Base-by-base conservation (phyloP, 2,888 invertebrate species). In the Chymomyza amoena region DNA sequence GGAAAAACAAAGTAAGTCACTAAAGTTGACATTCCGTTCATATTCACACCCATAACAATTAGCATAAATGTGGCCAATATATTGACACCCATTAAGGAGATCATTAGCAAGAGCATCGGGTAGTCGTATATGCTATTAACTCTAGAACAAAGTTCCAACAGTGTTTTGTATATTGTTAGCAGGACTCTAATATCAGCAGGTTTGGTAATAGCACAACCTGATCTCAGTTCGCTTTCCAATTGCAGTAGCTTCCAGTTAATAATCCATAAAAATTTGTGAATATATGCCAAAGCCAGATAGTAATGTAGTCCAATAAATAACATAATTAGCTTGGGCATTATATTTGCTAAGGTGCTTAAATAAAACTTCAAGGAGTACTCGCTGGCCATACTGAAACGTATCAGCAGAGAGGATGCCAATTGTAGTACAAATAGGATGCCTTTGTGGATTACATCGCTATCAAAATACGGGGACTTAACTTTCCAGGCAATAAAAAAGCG, bases 231-330 rank as follows among this genome's bases (percentile, higher is more conserved):
- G 20, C 65, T 64, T 1, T 63, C 59, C 4, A 76, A 28, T 2
- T 18, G 50, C 3, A 64, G 20, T 0, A 81, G 65, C 16, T 84
- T 56, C 15, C 56, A 60, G 25, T 81, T 84, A 0, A 81, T 63
- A 0, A 62, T 16, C 81, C 84, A 81, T 1, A 78, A 4, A 7
- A 18, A 70, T 0, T 81, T 74, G 57, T 78, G 81, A 16, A 78
- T 69, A 0, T 60, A 59, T 0, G 76, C 39, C 0, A 81, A 54
- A 0, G 63, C 69, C 16, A 84, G 6, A 18, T 69, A 64, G 13
- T 70, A 76, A 1, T 84, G 80, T 66, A 72, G 73, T 0, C 59
- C 59, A 4, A 78, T 54, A 1, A 81, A 28, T 0, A 70, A 45
- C 6, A 69, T 39, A 4, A 60, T 25, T 5, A 73, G 0, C 13